phyloP scores from a whole-genome alignment of 2,888 invertebrate species.

The Pristionchus entomophagus region DNA sequence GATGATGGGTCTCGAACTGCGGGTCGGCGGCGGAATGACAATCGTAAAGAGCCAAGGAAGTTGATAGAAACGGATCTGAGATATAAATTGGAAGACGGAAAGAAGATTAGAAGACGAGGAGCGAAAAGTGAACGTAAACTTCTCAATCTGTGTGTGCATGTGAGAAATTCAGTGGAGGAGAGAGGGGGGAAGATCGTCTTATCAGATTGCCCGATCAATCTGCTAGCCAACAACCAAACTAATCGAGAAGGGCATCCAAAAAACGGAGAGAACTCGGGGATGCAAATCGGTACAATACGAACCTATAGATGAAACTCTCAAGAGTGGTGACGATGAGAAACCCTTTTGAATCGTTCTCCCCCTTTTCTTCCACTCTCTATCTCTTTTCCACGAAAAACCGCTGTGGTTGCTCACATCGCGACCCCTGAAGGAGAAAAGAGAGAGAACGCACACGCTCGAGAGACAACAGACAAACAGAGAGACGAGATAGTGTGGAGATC shows the following conservation, averaged over 20 bases:
- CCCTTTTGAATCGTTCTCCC: neutral
- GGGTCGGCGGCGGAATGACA: neutral
- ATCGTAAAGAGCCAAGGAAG: neutral
- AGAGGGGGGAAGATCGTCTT: neutral
- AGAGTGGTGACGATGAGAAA: neutral
- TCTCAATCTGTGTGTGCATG: constrained; percentile 1
- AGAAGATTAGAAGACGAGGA: neutral
- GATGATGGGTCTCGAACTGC: no score
- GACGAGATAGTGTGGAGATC: constrained; percentile 25
- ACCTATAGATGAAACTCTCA: neutral
- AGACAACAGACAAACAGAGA: neutral
- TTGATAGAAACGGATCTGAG: neutral
- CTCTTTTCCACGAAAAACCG: constrained; percentile 24
- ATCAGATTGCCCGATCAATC: constrained; percentile 37
- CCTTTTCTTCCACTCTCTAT: neutral
- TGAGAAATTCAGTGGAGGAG: neutral
- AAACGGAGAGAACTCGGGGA: neutral
- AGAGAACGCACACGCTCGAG: neutral
- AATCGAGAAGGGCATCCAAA: neutral
- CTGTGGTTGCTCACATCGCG: constrained; percentile 35
- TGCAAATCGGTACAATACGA: neutral
- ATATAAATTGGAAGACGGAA: constrained; percentile 22
- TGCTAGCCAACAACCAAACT: constrained; percentile 14
- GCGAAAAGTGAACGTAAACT: constrained; percentile 11
- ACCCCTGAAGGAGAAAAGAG: constrained; percentile 9